These are phyloP conservation scores for Parascotia fuliginaria DNA, from an alignment of 2,888 invertebrate species.

Conservation along the genomic window DNA sequence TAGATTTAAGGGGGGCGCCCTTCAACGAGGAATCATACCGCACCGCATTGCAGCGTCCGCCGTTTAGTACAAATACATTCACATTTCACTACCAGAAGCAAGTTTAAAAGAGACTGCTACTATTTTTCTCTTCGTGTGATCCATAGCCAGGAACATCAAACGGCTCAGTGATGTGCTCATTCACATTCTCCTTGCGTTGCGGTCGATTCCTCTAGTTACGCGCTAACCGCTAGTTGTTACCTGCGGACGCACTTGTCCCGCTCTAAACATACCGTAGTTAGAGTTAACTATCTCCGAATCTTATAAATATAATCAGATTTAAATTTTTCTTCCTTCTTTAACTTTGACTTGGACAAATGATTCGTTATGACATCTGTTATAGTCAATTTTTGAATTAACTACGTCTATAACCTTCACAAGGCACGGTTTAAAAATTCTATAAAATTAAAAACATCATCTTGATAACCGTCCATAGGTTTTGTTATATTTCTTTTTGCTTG, in stretches of 20 bases:
- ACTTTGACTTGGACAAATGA: conserved; percentile 25
- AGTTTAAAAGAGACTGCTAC: too few relatives aligned
- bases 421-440: conserved; percentile 50
- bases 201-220: background rate
- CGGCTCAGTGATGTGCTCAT: too few relatives aligned
- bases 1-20: conserved; percentile 12
- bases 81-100: too few relatives aligned
- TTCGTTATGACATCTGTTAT: conserved; percentile 35
- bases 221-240: conserved; percentile 16
- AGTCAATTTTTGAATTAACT: conserved; percentile 56
- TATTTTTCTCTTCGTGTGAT: too few relatives aligned
- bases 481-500: conserved; percentile 46
- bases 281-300: conserved; percentile 60
- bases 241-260: conserved; percentile 66
- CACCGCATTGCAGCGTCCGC: too few relatives aligned
- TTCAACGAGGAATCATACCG: too few relatives aligned
- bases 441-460: conserved; percentile 48
- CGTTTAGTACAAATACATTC: too few relatives aligned
- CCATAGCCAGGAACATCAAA: too few relatives aligned
- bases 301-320: conserved; percentile 39
- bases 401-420: conserved; percentile 34
- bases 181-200: background rate
- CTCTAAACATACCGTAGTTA: conserved; percentile 64
- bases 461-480: conserved; percentile 67
- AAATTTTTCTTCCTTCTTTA: conserved; percentile 20